phyloP scores from a whole-genome alignment of 2,113 vertebrate species.

The Girardinichthys multiradiatus region DNA sequence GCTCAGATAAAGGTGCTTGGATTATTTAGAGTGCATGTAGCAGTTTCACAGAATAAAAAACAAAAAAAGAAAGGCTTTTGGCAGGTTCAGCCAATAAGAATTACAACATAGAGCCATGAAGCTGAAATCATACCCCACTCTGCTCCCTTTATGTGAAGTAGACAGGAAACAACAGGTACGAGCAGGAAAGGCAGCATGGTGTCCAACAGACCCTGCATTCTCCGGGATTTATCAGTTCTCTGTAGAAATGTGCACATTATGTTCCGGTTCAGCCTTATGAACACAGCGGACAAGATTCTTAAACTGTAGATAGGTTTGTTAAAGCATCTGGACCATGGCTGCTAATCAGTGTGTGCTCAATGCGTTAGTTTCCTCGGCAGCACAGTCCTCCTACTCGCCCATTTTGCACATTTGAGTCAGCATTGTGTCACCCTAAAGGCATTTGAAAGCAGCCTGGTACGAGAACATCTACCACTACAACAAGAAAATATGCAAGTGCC shows the following conservation, averaged over 20 bases:
- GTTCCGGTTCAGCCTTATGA: slow-evolving; percentile 24
- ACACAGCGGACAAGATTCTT: slow-evolving; percentile 33
- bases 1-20: slow-evolving; percentile 24
- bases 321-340: slow-evolving; percentile 32
- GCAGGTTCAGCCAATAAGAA: slow-evolving; percentile 20
- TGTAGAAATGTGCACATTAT: slow-evolving; percentile 44
- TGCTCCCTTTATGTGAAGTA: slow-evolving; percentile 20
- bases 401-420: slow-evolving; percentile 8
- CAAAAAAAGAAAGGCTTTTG: slow-evolving; percentile 13
- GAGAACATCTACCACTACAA: slow-evolving; percentile 58
- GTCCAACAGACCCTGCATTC: slow-evolving; percentile 44
- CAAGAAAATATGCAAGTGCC: slow-evolving; percentile 71
- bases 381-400: slow-evolving; percentile 6
- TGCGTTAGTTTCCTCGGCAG: slow-evolving; percentile 16
- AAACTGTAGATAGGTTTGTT: slow-evolving; percentile 25
- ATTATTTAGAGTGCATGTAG: slow-evolving; percentile 27
- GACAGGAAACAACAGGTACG: slow-evolving; percentile 30
- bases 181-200: slow-evolving; percentile 73
- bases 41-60: not conserved
- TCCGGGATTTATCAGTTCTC: slow-evolving; percentile 29
- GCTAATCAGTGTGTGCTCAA: not conserved
- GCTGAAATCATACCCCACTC: slow-evolving; percentile 14
- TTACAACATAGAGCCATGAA: slow-evolving; percentile 13
- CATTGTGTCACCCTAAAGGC: slow-evolving; percentile 9
- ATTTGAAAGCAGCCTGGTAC: slow-evolving; percentile 36